Conservation (phyloP, 37 sponge, comb jelly and placozoan genomes). For the Tethya wilhelma region DNA sequence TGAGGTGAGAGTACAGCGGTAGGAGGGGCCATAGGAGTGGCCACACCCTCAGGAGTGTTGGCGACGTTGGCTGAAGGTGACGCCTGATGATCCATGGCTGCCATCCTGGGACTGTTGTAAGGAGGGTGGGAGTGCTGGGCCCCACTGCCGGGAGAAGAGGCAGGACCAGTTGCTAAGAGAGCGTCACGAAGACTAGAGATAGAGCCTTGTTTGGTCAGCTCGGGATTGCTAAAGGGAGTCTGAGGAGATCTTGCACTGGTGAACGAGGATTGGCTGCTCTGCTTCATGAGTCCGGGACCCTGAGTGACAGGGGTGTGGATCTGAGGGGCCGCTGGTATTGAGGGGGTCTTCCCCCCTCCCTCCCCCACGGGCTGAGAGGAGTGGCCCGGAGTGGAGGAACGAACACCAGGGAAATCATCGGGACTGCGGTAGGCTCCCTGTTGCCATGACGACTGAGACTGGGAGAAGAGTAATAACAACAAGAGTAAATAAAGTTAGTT, state of each 20-base stretch:
- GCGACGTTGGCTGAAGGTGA: slow-evolving; percentile 17
- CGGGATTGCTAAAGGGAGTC: slow-evolving; percentile 14
- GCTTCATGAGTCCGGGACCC: not conserved
- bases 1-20: slow-evolving; percentile 36
- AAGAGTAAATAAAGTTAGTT: too few species aligned
- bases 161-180: slow-evolving; percentile 16
- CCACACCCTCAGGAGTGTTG: slow-evolving; percentile 22
- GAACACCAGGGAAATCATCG: too few species aligned
- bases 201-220: slow-evolving; percentile 45
- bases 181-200: slow-evolving; percentile 65
- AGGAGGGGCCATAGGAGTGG: not conserved
- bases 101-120: slow-evolving; percentile 25
- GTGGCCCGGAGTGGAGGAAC: too few species aligned
- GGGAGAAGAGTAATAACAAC: too few species aligned
- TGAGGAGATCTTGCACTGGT: too few species aligned
- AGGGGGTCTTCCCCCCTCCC: too few species aligned
- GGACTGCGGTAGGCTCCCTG: too few species aligned
- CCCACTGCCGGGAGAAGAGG: not conserved
- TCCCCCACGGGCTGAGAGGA: not conserved
- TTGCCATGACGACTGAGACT: too few species aligned
- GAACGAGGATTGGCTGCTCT: too few species aligned
- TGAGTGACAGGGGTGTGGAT: not conserved
- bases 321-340: too few species aligned
- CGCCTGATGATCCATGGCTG: not conserved
- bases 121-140: not conserved